A percentile compares a stretch with the other conserved stretches of the same genome.
Evolutionary conservation across 2,797 vertebrate genomes (phyloP).

Genomic region (Gastrophryne carolinensis): DNA sequence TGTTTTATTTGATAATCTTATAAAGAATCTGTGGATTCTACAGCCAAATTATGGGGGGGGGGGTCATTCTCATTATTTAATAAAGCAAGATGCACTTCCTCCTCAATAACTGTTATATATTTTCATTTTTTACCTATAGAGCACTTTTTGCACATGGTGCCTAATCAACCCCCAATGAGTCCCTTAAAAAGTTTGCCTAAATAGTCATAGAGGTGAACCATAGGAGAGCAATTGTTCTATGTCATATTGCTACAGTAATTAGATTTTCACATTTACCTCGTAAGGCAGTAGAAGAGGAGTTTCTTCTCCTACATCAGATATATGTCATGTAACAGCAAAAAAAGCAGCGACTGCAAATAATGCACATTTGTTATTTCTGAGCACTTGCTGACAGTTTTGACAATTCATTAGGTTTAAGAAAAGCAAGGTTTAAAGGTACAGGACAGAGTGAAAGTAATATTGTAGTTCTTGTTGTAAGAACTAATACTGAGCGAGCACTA

Average conservation of each 20-base stretch:
- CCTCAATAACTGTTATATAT: too few species aligned
- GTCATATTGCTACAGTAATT: conserved; percentile 64
- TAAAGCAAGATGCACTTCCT: too few species aligned
- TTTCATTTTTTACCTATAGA: too few species aligned
- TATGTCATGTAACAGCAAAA: conserved; percentile 70
- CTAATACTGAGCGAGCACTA: conserved; percentile 46
- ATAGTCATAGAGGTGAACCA: neutral
- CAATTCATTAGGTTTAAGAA: conserved; percentile 79
- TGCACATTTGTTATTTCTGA: conserved; percentile 82
- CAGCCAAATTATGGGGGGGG: too few species aligned
- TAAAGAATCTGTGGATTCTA: too few species aligned
- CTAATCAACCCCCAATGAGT: neutral
- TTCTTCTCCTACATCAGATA: conserved; percentile 76
- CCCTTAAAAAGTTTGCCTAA: neutral
- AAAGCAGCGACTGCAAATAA: conserved; percentile 73
- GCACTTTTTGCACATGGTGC: too few species aligned
- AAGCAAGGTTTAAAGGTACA: conserved; percentile 74
- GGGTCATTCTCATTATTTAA: too few species aligned
- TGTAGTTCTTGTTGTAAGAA: conserved; percentile 74
- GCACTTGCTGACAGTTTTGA: conserved; percentile 79
- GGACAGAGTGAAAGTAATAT: conserved; percentile 70
- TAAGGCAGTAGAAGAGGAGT: conserved; percentile 66
- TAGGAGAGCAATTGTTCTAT: conserved; percentile 55
- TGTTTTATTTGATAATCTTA: too few species aligned
- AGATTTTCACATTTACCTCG: conserved; percentile 69